A percentile compares a stretch with the other conserved stretches of the same genome.
Evolutionary conservation across 2,797 vertebrate species (phyloP).

Genomic region (Tangara arthus): DNA sequence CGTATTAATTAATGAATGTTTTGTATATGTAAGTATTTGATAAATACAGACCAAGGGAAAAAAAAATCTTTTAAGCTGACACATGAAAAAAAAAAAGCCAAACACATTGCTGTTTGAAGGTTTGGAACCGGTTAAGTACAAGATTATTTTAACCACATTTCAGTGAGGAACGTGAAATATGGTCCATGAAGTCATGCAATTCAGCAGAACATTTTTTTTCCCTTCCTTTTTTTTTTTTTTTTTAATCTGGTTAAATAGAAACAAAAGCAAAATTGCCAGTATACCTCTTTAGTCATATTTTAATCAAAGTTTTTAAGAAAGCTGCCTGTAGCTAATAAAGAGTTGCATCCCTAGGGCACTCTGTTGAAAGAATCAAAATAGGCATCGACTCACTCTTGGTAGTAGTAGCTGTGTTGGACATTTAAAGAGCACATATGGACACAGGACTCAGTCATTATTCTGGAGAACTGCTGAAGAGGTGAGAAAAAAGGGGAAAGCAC

Average conservation of each 20-base stretch:
- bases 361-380: background rate
- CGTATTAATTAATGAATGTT: slow-evolving; percentile 74
- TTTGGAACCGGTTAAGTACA: slow-evolving; percentile 60
- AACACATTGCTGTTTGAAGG: slow-evolving; percentile 4
- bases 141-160: slow-evolving; percentile 71
- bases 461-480: background rate
- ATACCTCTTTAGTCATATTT: slow-evolving; percentile 28
- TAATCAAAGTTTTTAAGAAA: slow-evolving; percentile 37
- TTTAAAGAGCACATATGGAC: background rate
- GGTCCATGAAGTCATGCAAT: slow-evolving; percentile 71
- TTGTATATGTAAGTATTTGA: slow-evolving; percentile 61
- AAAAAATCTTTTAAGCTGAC: slow-evolving; percentile 19
- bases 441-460: background rate
- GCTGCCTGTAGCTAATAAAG: background rate
- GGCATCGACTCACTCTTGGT: background rate
- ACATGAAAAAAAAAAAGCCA: background rate
- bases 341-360: background rate
- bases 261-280: slow-evolving; percentile 34
- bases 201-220: slow-evolving; percentile 40
- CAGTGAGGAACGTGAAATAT: slow-evolving; percentile 64
- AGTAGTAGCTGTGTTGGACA: background rate
- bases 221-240: background rate
- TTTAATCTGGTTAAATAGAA: slow-evolving; percentile 42
- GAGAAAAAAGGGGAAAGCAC: background rate
- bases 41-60: slow-evolving; percentile 63